Base-by-base conservation (phyloP, 2,888 invertebrate species). In the Electrophaes corylata region DNA sequence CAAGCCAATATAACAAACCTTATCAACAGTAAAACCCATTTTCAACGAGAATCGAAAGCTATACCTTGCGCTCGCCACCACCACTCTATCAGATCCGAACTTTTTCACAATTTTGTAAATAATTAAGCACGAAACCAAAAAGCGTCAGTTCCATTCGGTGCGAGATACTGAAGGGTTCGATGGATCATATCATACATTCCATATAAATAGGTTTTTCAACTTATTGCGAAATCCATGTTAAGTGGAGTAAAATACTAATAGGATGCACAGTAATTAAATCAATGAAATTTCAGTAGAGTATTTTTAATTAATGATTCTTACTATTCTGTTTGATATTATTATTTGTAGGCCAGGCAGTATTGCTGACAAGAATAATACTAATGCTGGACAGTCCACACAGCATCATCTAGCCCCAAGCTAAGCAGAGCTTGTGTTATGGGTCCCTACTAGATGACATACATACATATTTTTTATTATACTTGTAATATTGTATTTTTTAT, bases 51-150 rank as follows among this genome's bases (percentile, higher is more conserved):
- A 55, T 80, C 78, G 65, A 86, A 86, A 73, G 59, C 4, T 8
- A 20, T 56, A 59, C 23, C 2, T 19, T 3, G 12, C 8, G 19
- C 10, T n/a, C 12, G 5, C n/a, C 31, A 48, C 67, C 66, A 31
- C 65, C 56, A 33, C 26, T 35, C 71, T 57, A 33, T 29, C 14
- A 45, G 14, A 6, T 20, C n/a, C 10, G 16, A 29, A 80, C 76
- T 83, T 86, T 86, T 87, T 84, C 83, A 76, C 75, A 76, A 81
- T 86, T 86, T 86, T 85, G 83, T 84, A 79, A 83, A 87, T 88
- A 86, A 90, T 91, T 84, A 91, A 90, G 86, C 84, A 83, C 76
- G 79, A 82, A 88, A 89, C 90, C 89, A 82, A 84, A 86, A 86
- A 81, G 81, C 75, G 90, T 87, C 91, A 88, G 72, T 78, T 66